These are phyloP conservation scores for Lepeophtheirus nordmannii DNA, from an alignment of 2,888 invertebrate genomes.

Conservation along the genomic window DNA sequence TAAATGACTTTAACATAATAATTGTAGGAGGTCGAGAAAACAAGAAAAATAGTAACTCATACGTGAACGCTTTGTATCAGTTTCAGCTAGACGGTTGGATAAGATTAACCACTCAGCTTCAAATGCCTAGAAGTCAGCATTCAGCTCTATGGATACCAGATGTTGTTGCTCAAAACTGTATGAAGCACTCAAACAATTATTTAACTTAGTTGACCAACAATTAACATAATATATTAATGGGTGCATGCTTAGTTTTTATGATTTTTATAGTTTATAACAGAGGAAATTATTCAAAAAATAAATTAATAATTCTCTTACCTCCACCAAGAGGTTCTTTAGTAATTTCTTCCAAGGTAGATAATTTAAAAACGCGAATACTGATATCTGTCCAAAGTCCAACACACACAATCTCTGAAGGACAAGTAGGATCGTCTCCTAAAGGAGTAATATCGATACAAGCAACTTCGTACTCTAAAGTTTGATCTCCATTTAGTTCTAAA, in stretches of 20 bases:
- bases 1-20: neutral
- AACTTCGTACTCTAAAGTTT: conserved; percentile 37
- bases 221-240: too few relatives aligned
- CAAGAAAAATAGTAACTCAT: neutral
- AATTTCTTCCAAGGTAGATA: conserved; percentile 63
- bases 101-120: neutral
- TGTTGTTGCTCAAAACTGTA: neutral
- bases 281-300: neutral
- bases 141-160: neutral
- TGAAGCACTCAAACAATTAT: neutral
- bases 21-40: neutral
- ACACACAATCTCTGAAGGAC: conserved; percentile 56
- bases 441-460: conserved; percentile 90
- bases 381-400: conserved; percentile 96
- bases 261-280: too few relatives aligned
- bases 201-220: too few relatives aligned
- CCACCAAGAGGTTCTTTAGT: conserved; percentile 77
- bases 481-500: conserved; percentile 39
- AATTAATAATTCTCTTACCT: conserved; percentile 37
- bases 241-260: too few relatives aligned
- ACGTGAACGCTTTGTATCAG: neutral
- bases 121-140: neutral
- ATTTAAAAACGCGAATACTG: conserved; percentile 63
- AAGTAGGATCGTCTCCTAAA: conserved; percentile 36
- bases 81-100: neutral